Evolutionary conservation across 2,888 invertebrate genomes (phyloP).

Genomic region (Macrosoma leucophasiata): DNA sequence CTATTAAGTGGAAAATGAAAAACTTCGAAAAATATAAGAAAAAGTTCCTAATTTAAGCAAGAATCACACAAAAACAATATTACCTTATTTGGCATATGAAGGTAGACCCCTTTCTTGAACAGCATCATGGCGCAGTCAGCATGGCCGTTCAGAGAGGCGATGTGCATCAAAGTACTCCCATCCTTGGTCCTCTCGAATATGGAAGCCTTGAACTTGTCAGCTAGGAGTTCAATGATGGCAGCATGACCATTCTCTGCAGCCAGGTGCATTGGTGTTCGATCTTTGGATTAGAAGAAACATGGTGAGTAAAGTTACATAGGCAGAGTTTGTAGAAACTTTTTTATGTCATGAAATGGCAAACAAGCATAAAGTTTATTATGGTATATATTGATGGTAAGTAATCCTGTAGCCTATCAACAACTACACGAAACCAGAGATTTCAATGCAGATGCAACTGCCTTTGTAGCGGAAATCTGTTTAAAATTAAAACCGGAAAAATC

Average conservation of each 20-base stretch:
- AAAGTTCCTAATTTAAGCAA: no score
- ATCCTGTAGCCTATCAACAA: no score
- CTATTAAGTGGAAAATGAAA: no score
- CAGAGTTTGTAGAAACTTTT: conserved; percentile 6
- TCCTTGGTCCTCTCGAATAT: conserved; percentile 98
- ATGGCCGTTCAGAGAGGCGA: conserved; percentile 97
- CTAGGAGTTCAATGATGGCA: conserved; percentile 93
- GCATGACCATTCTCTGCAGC: conserved; percentile 99
- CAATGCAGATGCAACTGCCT: no score
- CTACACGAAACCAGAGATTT: no score
- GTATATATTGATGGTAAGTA: no score
- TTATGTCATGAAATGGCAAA: no score
- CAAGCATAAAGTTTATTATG: no score
- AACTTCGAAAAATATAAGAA: no score
- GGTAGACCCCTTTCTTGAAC: conserved; percentile 98
- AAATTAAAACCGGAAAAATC: no score
- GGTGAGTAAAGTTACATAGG: conserved; percentile 1
- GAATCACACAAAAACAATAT: no score
- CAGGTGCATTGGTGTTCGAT: conserved; percentile 97
- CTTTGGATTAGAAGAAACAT: conserved; percentile 53
- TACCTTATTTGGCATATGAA: conserved; percentile 99
- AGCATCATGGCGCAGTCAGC: conserved; percentile 99
- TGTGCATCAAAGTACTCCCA: conserved; percentile 98
- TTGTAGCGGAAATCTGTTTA: not conserved
- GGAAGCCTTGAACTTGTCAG: conserved; percentile 98